Percentiles rank a stretch among this genome's conserved stretches.
Evolutionary conservation across 2,888 invertebrate species (phyloP).

Genomic region (Chalcosyrphus nemorum): DNA sequence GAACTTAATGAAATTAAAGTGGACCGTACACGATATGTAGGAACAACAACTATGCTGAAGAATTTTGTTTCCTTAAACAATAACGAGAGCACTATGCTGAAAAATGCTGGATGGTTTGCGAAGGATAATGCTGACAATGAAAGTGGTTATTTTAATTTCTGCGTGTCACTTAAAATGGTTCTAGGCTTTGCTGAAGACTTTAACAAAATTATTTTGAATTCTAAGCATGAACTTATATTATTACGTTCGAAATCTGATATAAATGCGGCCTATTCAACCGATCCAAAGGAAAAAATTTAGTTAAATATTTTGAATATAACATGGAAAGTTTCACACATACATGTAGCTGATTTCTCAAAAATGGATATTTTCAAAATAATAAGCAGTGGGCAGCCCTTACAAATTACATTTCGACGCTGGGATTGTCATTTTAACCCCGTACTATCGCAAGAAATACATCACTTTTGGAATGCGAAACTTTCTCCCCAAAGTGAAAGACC

Average conservation of each 20-base stretch:
- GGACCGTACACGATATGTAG: slow-evolving; percentile 63
- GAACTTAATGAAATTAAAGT: slow-evolving; percentile 35
- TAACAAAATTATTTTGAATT: slow-evolving; percentile 78
- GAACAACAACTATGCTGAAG: slow-evolving; percentile 78
- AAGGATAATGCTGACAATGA: neutral
- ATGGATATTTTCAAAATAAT: slow-evolving; percentile 48
- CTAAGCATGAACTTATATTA: slow-evolving; percentile 78
- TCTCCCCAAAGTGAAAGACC: slow-evolving; percentile 32
- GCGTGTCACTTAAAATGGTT: slow-evolving; percentile 76
- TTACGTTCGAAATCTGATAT: slow-evolving; percentile 47
- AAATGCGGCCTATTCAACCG: slow-evolving; percentile 25
- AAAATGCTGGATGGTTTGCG: slow-evolving; percentile 66
- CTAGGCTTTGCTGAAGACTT: slow-evolving; percentile 79
- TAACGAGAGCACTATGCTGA: slow-evolving; percentile 46
- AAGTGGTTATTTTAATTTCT: slow-evolving; percentile 70
- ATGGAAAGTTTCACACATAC: slow-evolving; percentile 63
- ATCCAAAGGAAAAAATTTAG: slow-evolving; percentile 15
- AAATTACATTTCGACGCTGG: slow-evolving; percentile 51
- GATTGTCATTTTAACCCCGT: slow-evolving; percentile 42
- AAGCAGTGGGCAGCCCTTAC: slow-evolving; percentile 28
- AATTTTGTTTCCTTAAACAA: slow-evolving; percentile 76
- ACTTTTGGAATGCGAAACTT: slow-evolving; percentile 64
- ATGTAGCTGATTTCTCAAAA: slow-evolving; percentile 51
- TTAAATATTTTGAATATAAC: slow-evolving; percentile 41
- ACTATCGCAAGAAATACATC: slow-evolving; percentile 26